Conservation (phyloP, 2,888 invertebrate species). For the Sinodicranocentrus sp. region DNA sequence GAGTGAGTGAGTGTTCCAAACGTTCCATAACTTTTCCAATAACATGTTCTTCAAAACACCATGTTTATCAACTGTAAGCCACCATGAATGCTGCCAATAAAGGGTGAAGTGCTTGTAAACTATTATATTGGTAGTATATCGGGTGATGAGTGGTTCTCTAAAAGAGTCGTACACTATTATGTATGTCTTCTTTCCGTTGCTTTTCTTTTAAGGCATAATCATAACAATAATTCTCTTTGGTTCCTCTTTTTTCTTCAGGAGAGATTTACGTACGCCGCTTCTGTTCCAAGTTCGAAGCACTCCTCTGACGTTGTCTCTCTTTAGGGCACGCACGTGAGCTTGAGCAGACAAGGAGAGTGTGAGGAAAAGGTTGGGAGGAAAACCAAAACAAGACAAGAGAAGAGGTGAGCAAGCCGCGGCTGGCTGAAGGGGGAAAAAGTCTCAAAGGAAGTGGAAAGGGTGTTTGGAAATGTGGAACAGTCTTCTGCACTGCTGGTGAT, state of each 20-base stretch:
- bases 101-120: conserved; percentile 1
- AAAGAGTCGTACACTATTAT: background rate
- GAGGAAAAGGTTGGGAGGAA: conserved; percentile 35
- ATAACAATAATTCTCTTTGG: conserved; percentile 30
- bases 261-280: background rate
- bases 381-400: conserved; percentile 47
- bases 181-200: conserved; percentile 32
- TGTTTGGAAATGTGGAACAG: conserved; percentile 42
- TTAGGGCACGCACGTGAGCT: conserved; percentile 45
- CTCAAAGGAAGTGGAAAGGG: conserved; percentile 52
- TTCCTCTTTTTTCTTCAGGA: background rate
- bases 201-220: conserved; percentile 41
- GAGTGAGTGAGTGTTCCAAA: conserved; percentile 38
- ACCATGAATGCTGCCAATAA: conserved; percentile 8
- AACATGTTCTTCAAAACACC: conserved; percentile 56
- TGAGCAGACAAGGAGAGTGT: conserved; percentile 22
- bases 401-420: conserved; percentile 1
- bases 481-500: conserved; percentile 43
- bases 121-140: no score
- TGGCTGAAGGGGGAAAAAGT: conserved; percentile 28
- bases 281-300: no score
- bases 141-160: no score
- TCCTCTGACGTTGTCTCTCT: no score
- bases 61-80: conserved; percentile 41
- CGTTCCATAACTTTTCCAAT: conserved; percentile 61